Percentiles rank a stretch among this genome's conserved stretches.
Evolutionary conservation across 2,113 vertebrate species (phyloP).

Genomic region (Erythrocebus patas): DNA sequence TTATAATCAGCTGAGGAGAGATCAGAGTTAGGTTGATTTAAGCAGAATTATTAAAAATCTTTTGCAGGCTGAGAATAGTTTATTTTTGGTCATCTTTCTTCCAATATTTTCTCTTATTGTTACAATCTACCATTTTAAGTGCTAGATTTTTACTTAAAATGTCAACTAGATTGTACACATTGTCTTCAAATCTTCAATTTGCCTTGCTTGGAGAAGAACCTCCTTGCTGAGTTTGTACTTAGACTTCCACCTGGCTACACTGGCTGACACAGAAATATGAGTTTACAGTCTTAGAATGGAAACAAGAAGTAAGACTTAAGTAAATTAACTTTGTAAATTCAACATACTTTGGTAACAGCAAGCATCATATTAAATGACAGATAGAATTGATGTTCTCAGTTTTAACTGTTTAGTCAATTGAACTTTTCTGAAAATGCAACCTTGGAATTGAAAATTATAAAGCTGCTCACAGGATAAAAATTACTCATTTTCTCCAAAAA

Average conservation of each 20-base stretch:
- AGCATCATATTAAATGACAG: background rate
- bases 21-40: background rate
- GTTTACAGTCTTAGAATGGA: background rate
- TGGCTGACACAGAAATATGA: background rate
- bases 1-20: background rate
- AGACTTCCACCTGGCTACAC: background rate
- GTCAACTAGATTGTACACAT: background rate
- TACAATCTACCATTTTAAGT: background rate
- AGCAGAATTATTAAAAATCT: background rate
- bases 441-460: constrained; percentile 29
- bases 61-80: background rate
- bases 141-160: background rate
- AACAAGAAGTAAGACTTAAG: background rate
- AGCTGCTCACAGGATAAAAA: background rate
- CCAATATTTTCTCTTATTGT: background rate
- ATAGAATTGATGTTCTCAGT: constrained; percentile 34
- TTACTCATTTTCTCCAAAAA: constrained; percentile 41
- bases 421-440: constrained; percentile 23
- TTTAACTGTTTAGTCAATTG: constrained; percentile 3
- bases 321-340: background rate
- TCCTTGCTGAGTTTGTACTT: background rate
- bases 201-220: background rate
- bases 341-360: background rate
- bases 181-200: background rate
- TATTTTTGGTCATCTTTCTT: background rate